Base-by-base conservation (phyloP, 2,888 invertebrate genomes). In the Nephrotoma appendiculata region DNA sequence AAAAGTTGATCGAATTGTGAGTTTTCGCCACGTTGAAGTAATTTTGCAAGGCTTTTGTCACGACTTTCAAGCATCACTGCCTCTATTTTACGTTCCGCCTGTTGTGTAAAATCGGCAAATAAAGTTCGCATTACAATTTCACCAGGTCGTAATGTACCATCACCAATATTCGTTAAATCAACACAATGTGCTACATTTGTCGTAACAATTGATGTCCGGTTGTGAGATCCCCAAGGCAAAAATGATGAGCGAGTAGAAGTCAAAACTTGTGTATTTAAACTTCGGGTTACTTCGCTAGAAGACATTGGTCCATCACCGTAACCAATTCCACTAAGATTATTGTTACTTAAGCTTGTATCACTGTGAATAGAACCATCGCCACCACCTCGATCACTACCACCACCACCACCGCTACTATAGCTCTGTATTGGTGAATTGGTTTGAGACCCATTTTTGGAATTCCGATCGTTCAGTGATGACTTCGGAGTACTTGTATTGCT, bases 51-150 rank as follows among this genome's bases (percentile, higher is more conserved):
- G n/a, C 97, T 96, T 90, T 97, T 97, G 90, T 99, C 99, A 95
- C 96, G 92, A 87, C 96, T 95, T 91, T 99, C 99, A 86, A 96
- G 94, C 95, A 99, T 96, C 0, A 99, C 98, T 87, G 95, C 94
- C 90, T 98, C 98, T 92, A 99, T 98, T 92, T 99, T 99, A 90
- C 96, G 96, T 90, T 99, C 99, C 0, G 98, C 98, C 89, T 98
- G 96, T 1, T 96, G 93, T 0, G 98, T 98, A 90, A 99, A 99
- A 92, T 99, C 99, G 0, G 97, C 95, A 90, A 99, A 98, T 1
- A 99, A 93, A 84, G 97, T 96, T 87, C 98, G 94, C 95, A 99
- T 98, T 0, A 99, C 98, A 92, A 96, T 99, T 92, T 99, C 98
- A 11, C 99, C 99, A 0, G 98, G 98, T 87, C 97, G 93, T 15